A percentile compares a stretch with the other conserved stretches of the same genome.
phyloP scores from a whole-genome alignment of 37 sponge, comb jelly and placozoan species.

The Petrosia ficiformis region DNA sequence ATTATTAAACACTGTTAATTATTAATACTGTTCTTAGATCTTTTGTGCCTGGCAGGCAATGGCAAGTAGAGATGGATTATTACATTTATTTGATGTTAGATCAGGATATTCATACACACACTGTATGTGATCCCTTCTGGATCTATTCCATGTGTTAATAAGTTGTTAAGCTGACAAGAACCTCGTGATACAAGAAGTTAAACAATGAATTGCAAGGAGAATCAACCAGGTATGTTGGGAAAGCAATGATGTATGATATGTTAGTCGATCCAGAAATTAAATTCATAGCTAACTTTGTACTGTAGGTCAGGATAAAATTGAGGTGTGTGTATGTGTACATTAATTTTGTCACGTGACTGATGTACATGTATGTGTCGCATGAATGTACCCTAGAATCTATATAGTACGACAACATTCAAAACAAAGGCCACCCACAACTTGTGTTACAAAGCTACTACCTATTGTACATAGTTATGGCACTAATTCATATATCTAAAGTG shows the following conservation, averaged over 20 bases:
- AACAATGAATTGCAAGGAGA: slow-evolving; percentile 42
- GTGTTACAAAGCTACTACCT: too few species aligned
- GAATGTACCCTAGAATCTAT: too few species aligned
- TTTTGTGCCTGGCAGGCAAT: slow-evolving; percentile 71
- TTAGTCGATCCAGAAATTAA: slow-evolving; percentile 56
- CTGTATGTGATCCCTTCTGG: slow-evolving; percentile 86
- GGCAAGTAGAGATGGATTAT: slow-evolving; percentile 82
- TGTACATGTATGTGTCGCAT: too few species aligned
- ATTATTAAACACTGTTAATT: too few species aligned
- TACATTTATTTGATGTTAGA: slow-evolving; percentile 76
- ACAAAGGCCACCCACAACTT: slow-evolving; percentile 74
- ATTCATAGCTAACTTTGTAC: slow-evolving; percentile 60
- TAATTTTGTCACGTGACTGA: not conserved
- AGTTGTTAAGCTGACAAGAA: slow-evolving; percentile 89
- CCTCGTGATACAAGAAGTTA: slow-evolving; percentile 66
- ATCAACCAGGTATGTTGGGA: slow-evolving; percentile 68
- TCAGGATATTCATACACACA: slow-evolving; percentile 69
- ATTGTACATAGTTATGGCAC: too few species aligned
- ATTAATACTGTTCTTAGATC: slow-evolving; percentile 40
- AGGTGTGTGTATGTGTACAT: slow-evolving; percentile 56
- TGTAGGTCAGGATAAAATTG: slow-evolving; percentile 80
- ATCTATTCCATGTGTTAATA: slow-evolving; percentile 77
- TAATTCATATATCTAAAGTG: too few species aligned
- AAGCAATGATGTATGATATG: slow-evolving; percentile 88
- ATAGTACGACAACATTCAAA: slow-evolving; percentile 70